These are phyloP conservation scores for Parnassius smintheus DNA, from an alignment of 2,888 invertebrate genomes.

Conservation along the genomic window DNA sequence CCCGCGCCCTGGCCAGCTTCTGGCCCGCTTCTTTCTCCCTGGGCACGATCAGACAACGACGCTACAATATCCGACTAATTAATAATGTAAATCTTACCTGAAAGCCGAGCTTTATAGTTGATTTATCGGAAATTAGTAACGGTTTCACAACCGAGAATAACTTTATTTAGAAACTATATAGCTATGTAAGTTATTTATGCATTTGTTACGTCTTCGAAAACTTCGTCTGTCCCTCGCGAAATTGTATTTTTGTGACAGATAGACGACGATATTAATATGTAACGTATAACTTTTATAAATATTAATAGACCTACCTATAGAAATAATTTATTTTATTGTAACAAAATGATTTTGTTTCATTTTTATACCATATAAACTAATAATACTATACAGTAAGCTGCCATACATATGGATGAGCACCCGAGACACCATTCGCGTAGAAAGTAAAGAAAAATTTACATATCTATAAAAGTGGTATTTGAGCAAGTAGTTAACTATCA, in stretches of 20 bases:
- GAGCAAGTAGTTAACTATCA: too few species aligned
- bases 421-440: too few species aligned
- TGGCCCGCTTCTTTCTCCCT: conserved; percentile 66
- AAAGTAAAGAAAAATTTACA: too few species aligned
- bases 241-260: conserved; percentile 53
- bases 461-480: too few species aligned
- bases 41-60: conserved; percentile 71
- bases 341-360: neutral
- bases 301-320: conserved; percentile 31
- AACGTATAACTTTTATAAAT: conserved; percentile 25
- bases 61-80: conserved; percentile 62
- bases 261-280: conserved; percentile 48
- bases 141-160: neutral
- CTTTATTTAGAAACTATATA: neutral
- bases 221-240: conserved; percentile 67
- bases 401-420: too few species aligned
- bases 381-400: too few species aligned
- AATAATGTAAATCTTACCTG: neutral
- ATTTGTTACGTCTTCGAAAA: conserved; percentile 5
- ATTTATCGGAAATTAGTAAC: neutral
- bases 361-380: neutral
- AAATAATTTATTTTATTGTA: conserved; percentile 9
- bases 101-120: neutral
- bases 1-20: conserved; percentile 69
- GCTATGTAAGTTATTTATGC: conserved; percentile 15